phyloP scores from a whole-genome alignment of 2,888 invertebrate genomes.

The Volucella inanis region DNA sequence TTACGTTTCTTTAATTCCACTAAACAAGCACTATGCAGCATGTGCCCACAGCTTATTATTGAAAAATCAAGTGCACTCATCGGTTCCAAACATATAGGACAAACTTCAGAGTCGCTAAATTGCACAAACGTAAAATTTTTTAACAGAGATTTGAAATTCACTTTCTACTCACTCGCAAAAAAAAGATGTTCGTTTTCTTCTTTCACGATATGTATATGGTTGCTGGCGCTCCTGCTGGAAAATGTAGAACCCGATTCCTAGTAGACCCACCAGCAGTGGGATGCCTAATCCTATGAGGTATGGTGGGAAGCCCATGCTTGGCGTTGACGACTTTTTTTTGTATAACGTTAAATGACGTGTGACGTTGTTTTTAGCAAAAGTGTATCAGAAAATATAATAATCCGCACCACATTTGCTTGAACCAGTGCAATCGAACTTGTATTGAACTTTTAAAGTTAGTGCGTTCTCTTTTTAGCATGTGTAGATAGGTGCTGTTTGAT shows the following conservation, averaged over 20 bases:
- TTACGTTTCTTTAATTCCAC: background rate
- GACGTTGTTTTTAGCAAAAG: background rate
- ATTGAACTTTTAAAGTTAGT: background rate
- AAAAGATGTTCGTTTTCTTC: background rate
- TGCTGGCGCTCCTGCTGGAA: background rate
- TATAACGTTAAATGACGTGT: conserved; percentile 28
- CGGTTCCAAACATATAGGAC: conserved; percentile 75
- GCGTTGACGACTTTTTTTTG: background rate
- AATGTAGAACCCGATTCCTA: conserved; percentile 4
- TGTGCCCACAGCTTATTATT: conserved; percentile 75
- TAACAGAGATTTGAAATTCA: background rate
- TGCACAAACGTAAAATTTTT: background rate
- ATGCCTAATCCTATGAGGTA: conserved; percentile 34
- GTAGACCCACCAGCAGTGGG: conserved; percentile 28
- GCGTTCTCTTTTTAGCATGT: background rate
- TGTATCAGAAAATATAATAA: background rate
- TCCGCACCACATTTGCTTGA: conserved; percentile 7
- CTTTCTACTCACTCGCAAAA: conserved; percentile 18
- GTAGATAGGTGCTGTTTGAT: too few relatives aligned
- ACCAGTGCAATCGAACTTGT: background rate
- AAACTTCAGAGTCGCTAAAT: conserved; percentile 60
- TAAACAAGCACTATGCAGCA: conserved; percentile 72
- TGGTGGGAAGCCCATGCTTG: conserved; percentile 31
- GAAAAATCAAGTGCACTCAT: conserved; percentile 48
- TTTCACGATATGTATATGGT: background rate